phyloP scores from a whole-genome alignment of 2,113 vertebrate species.

The Lanius collurio region DNA sequence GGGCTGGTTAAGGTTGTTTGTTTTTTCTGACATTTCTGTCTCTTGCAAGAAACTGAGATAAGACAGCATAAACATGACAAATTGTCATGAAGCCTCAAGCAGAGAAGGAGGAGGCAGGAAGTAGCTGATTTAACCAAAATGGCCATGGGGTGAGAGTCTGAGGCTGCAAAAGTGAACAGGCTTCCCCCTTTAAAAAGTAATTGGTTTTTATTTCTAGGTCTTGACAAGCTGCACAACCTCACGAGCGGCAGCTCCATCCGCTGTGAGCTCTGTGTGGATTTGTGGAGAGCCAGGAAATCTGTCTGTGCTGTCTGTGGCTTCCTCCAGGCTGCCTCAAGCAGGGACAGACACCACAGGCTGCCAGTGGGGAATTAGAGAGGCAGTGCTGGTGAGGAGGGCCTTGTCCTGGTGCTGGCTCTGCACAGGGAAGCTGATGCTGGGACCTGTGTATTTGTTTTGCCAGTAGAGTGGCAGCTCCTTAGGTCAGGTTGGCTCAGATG shows the following conservation, averaged over 20 bases:
- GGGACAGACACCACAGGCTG: slow-evolving; percentile 81
- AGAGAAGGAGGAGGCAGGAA: neutral
- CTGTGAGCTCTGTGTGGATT: slow-evolving; percentile 82
- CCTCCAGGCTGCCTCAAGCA: slow-evolving; percentile 81
- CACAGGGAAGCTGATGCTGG: neutral
- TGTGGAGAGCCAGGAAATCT: slow-evolving; percentile 74
- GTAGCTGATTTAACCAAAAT: neutral
- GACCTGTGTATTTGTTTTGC: neutral
- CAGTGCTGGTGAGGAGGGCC: slow-evolving; percentile 76
- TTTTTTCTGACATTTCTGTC: neutral
- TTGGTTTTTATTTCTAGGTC: slow-evolving; percentile 65
- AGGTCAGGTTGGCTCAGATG: neutral
- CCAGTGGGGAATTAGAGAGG: slow-evolving; percentile 83
- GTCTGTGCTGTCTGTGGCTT: slow-evolving; percentile 81
- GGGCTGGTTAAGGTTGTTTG: neutral
- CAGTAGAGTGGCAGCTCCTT: neutral
- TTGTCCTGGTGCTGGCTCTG: neutral
- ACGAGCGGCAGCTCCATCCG: slow-evolving; percentile 72
- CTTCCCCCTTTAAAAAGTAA: neutral
- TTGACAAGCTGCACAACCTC: slow-evolving; percentile 86
- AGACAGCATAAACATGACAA: neutral
- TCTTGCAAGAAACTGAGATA: neutral
- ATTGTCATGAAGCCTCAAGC: neutral
- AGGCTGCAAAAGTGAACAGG: neutral
- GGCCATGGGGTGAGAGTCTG: neutral